Conservation (phyloP, 2,113 vertebrate genomes). For the Argyrosomus japonicus region DNA sequence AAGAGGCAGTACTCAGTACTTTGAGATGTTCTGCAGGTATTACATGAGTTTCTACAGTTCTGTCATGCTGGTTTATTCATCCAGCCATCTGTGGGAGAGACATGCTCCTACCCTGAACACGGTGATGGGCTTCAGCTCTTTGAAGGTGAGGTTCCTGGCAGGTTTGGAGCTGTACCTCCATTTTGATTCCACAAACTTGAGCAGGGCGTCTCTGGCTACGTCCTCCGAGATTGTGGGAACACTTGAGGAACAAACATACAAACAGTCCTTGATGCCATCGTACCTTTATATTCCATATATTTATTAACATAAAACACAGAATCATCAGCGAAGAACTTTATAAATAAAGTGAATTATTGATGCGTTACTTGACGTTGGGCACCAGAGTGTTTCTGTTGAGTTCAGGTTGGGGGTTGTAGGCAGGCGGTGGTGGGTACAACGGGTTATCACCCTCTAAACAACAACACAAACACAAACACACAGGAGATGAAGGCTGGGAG, state of each 20-base stretch:
- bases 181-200: slow-evolving; percentile 83
- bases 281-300: not conserved
- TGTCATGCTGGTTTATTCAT: too few species aligned
- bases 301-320: not conserved
- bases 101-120: slow-evolving; percentile 83
- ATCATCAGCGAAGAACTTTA: not conserved
- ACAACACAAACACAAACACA: not conserved
- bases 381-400: slow-evolving; percentile 77
- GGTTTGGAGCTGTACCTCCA: slow-evolving; percentile 85
- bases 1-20: not conserved
- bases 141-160: slow-evolving; percentile 83
- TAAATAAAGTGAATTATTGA: not conserved
- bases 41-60: too few species aligned
- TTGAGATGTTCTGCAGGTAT: too few species aligned
- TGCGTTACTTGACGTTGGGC: slow-evolving; percentile 76
- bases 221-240: slow-evolving; percentile 85
- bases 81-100: too few species aligned
- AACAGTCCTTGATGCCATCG: not conserved
- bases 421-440: slow-evolving; percentile 78
- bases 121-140: slow-evolving; percentile 78
- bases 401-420: slow-evolving; percentile 78
- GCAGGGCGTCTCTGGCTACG: slow-evolving; percentile 83
- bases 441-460: slow-evolving; percentile 69
- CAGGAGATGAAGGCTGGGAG: not conserved
- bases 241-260: slow-evolving; percentile 60